Evolutionary conservation across 92 coral and sea anemone species (phyloP), one percentile per base, ranked within the genome.

Genomic region (Bergia sp.): DNA sequence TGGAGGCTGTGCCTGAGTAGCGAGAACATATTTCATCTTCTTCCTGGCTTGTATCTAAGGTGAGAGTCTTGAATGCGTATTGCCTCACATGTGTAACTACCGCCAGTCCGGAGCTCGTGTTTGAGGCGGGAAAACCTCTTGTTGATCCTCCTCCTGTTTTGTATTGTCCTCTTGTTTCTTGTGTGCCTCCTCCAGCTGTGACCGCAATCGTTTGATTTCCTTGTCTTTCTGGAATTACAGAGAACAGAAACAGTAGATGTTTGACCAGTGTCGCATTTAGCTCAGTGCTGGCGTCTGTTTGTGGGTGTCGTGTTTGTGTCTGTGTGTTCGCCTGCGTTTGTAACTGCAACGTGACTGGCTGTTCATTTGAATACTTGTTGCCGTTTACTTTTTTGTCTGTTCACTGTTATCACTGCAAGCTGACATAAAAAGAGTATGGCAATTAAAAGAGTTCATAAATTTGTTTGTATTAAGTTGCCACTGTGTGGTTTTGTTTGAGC

Each of bases 141-240:
- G 65, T 11, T 80, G 69, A 53, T 36, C 73, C 1, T 80, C 73
- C 20, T 80, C 85, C 16, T 20, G 69, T 16, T 50, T 21, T 41
- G 58, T 7, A n/a, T 84, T 15, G 11, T 84, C 29, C 0, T 71
- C 78, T 7, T 39, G 61, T 43, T 84, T 84, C 8, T 13, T 38
- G 21, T 36, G 87, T 67, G 78, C 65, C 13, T 61, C 77, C 66
- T 84, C 77, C 6, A 84, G 79, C 67, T 84, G 44, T 7, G 85
- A 64, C 80, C 89, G 83, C 74, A 91, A 13, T 50, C 89, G 89
- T 55, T 85, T 80, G 89, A 91, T 91, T 85, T 91, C 92, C 57
- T 91, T 91, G 81, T 91, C 94, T 61, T 73, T 91, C 94, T 91
- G 74, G 57, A 73, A 29, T 40, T 39, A 37, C 13, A 16, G 71